These are phyloP conservation scores for Polydrusus pterygomalis DNA, from an alignment of 2,888 invertebrate species.

Conservation along the genomic window DNA sequence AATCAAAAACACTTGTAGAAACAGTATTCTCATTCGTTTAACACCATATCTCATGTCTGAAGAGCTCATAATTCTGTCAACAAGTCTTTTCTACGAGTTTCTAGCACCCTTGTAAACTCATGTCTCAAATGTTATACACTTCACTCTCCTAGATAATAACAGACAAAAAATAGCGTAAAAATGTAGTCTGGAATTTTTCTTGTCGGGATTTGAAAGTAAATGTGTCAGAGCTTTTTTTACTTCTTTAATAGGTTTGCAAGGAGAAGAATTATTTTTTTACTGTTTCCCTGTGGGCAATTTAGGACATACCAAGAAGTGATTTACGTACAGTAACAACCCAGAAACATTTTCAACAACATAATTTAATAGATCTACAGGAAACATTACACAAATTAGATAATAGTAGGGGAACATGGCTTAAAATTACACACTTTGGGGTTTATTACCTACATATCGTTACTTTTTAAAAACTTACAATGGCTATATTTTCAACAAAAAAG, in stretches of 20 bases:
- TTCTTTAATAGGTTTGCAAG: neutral
- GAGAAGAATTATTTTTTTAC: neutral
- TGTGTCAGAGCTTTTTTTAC: neutral
- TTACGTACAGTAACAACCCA: too few relatives aligned
- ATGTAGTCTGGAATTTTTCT: conserved; percentile 34
- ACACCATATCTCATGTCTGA: conserved; percentile 51
- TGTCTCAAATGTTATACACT: conserved; percentile 49
- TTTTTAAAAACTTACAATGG: too few relatives aligned
- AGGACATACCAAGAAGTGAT: neutral
- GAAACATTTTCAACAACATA: too few relatives aligned
- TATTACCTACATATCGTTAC: too few relatives aligned
- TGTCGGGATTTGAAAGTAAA: conserved; percentile 16
- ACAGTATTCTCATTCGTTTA: conserved; percentile 34
- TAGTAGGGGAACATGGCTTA: too few relatives aligned
- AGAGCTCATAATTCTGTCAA: conserved; percentile 55
- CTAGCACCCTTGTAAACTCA: conserved; percentile 52
- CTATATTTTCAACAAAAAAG: too few relatives aligned
- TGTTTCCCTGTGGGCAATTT: neutral
- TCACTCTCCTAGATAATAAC: conserved; percentile 16
- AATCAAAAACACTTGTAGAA: conserved; percentile 46
- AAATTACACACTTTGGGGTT: too few relatives aligned
- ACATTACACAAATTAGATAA: too few relatives aligned
- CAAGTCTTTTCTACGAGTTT: conserved; percentile 48
- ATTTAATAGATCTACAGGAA: too few relatives aligned
- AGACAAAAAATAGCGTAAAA: conserved; percentile 40